A percentile compares a stretch with the other conserved stretches of the same genome.
phyloP scores from a whole-genome alignment of 2,113 vertebrate genomes.

The Chaetura pelagica region DNA sequence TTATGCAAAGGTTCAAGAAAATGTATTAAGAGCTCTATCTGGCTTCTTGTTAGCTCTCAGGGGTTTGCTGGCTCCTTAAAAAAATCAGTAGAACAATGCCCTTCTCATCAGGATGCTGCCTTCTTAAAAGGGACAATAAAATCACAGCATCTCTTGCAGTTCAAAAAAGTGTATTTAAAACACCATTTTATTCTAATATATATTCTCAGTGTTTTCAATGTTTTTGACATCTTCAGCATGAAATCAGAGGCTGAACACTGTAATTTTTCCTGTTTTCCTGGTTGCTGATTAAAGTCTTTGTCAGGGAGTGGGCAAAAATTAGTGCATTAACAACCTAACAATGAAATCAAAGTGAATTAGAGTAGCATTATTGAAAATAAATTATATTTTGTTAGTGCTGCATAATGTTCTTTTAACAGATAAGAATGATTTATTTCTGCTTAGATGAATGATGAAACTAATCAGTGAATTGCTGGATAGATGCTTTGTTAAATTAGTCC shows the following conservation, averaged over 20 bases:
- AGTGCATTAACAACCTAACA: slow-evolving; percentile 16
- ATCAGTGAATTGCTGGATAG: slow-evolving; percentile 47
- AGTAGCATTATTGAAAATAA: slow-evolving; percentile 36
- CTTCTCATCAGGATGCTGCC: neutral
- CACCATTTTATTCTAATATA: neutral
- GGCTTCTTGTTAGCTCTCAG: fast-evolving
- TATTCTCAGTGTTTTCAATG: neutral
- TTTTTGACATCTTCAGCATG: neutral
- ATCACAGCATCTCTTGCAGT: neutral
- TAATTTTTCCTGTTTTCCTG: neutral
- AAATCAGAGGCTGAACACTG: neutral
- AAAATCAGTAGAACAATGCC: neutral
- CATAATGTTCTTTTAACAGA: slow-evolving; percentile 38
- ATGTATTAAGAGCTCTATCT: neutral
- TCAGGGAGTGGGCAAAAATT: slow-evolving; percentile 6
- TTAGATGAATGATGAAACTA: slow-evolving; percentile 38
- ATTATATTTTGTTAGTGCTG: slow-evolving; percentile 14
- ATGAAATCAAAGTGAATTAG: slow-evolving; percentile 40
- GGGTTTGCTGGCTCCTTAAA: neutral
- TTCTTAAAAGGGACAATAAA: neutral
- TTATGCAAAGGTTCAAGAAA: neutral
- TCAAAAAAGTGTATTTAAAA: neutral
- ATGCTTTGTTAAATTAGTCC: slow-evolving; percentile 40
- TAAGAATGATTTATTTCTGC: slow-evolving; percentile 51
- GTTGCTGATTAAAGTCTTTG: slow-evolving; percentile 13